Conservation (phyloP, 2,113 vertebrate species). For the Alligator sinensis region DNA sequence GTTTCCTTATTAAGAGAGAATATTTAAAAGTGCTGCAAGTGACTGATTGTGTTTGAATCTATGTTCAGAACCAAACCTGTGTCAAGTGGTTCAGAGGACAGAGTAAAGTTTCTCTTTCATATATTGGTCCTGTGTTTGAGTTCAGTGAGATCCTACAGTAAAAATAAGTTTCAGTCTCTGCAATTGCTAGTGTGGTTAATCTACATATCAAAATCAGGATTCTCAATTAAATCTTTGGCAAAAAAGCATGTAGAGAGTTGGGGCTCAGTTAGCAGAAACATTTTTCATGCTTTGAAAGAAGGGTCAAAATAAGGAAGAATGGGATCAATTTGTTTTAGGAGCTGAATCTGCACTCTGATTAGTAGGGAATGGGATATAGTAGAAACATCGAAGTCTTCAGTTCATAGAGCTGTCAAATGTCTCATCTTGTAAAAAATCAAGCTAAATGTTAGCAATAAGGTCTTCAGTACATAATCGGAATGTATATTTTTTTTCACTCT, state of each 20-base stretch:
- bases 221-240: neutral
- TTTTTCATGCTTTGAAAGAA: neutral
- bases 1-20: neutral
- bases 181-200: constrained; percentile 12
- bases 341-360: neutral
- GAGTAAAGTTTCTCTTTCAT: neutral
- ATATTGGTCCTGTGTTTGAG: neutral
- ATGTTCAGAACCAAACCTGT: neutral
- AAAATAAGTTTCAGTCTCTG: neutral
- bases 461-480: neutral
- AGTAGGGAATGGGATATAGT: neutral
- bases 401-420: neutral
- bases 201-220: neutral
- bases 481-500: neutral
- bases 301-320: neutral
- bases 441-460: neutral
- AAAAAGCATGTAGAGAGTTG: neutral
- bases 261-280: neutral
- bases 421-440: neutral
- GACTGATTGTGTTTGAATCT: neutral
- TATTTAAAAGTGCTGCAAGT: neutral
- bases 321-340: neutral
- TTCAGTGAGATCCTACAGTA: neutral
- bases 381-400: constrained; percentile 11
- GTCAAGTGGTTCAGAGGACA: neutral